Percentiles rank a stretch among this genome's conserved stretches.
phyloP scores from a whole-genome alignment of 1,140 invertebrate genomes.

The Doryteuthis pealeii region DNA sequence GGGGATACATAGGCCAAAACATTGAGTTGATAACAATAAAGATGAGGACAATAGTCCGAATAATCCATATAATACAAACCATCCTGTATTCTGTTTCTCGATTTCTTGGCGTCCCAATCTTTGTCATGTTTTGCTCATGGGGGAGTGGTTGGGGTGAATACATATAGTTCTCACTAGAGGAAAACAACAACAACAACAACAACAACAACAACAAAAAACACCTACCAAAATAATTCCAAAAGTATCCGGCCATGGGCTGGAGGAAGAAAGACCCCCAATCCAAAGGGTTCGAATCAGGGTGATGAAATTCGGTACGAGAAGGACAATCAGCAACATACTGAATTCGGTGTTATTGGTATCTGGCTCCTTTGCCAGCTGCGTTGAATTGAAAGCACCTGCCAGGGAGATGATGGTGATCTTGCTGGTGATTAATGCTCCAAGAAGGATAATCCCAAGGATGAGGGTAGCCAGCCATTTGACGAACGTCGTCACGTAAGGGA shows the following conservation, averaged over 20 bases:
- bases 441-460: neutral
- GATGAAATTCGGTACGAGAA: slow-evolving; percentile 15
- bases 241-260: slow-evolving; percentile 18
- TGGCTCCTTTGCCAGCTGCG: neutral
- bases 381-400: neutral
- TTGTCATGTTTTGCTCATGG: no score
- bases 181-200: no score
- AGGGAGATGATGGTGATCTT: slow-evolving; percentile 15
- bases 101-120: no score
- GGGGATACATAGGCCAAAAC: no score
- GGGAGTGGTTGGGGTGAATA: no score
- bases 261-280: neutral
- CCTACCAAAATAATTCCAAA: slow-evolving; percentile 1
- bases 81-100: no score
- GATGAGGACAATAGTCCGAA: no score
- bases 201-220: neutral
- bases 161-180: no score
- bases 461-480: slow-evolving; percentile 16
- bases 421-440: slow-evolving; percentile 4
- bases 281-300: slow-evolving; percentile 15
- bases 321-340: slow-evolving; percentile 6
- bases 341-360: neutral
- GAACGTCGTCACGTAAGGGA: neutral
- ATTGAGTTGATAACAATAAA: no score
- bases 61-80: no score